A percentile compares a stretch with the other conserved stretches of the same genome.
Evolutionary conservation across 2,797 vertebrate genomes (phyloP).

Genomic region (Catharus ustulatus): DNA sequence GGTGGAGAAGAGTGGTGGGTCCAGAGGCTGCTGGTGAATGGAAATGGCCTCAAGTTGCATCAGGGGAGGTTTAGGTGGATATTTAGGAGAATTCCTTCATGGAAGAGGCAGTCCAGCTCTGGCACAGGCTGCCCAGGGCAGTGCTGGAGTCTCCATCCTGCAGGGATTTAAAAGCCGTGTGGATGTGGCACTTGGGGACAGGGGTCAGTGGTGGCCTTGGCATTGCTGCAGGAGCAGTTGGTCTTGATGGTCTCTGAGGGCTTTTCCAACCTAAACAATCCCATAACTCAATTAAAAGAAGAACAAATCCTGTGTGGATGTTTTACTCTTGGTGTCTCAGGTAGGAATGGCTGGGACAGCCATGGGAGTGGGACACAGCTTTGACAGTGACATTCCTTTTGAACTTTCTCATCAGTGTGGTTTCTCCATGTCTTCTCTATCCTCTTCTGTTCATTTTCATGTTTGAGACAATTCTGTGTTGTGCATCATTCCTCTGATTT

Average conservation of each 20-base stretch:
- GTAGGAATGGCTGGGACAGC: fast-evolving
- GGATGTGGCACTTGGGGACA: background rate
- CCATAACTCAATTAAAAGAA: background rate
- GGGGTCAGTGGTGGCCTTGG: background rate
- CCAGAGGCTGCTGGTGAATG: background rate
- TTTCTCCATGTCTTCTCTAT: background rate
- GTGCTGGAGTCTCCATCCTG: background rate
- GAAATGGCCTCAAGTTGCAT: background rate
- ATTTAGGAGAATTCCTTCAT: background rate
- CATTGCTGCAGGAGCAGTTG: background rate
- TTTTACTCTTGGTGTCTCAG: background rate
- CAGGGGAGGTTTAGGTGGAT: background rate
- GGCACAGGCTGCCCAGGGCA: background rate
- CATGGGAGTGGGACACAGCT: background rate
- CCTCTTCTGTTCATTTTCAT: background rate
- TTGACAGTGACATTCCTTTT: background rate
- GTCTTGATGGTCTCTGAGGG: background rate
- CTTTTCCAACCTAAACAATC: background rate
- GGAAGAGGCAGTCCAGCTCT: background rate
- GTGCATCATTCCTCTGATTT: background rate
- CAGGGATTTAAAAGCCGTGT: background rate
- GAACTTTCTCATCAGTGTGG: background rate
- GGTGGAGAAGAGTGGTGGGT: too few species aligned
- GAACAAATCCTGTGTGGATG: fast-evolving
- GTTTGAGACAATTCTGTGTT: background rate